Evolutionary conservation across 2,113 vertebrate genomes (phyloP).

Genomic region (Macaca mulatta): DNA sequence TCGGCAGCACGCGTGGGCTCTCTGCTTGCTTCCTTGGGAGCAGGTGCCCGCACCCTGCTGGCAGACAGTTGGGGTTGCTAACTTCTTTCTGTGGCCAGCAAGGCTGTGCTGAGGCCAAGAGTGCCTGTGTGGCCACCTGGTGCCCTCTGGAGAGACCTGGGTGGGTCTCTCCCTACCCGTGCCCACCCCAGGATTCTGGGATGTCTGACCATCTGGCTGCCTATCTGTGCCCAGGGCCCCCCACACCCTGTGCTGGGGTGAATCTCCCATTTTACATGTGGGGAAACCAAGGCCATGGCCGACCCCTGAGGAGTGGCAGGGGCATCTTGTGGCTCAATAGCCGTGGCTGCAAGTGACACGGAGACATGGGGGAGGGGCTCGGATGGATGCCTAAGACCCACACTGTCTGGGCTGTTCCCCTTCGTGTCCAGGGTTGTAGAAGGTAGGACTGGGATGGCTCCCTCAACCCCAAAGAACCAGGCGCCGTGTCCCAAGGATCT

Average conservation of each 20-base stretch:
- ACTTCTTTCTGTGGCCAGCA: not conserved
- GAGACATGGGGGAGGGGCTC: not conserved
- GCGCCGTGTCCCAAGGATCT: not conserved
- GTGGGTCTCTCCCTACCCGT: too few relatives aligned
- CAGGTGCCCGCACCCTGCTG: accelerated
- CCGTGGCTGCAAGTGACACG: not conserved
- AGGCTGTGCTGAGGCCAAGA: not conserved
- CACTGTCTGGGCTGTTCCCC: accelerated
- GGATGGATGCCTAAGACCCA: not conserved
- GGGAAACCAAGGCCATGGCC: not conserved
- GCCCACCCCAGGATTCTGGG: not conserved
- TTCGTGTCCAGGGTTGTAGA: not conserved
- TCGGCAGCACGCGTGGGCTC: not conserved
- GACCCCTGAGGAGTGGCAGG: not conserved
- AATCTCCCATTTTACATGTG: not conserved
- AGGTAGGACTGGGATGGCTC: not conserved
- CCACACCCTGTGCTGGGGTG: not conserved
- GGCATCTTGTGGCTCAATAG: not conserved
- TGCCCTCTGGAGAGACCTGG: not conserved
- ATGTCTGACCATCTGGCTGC: not conserved
- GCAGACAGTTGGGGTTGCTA: not conserved
- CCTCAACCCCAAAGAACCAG: not conserved
- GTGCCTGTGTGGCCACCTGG: accelerated
- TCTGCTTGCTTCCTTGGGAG: not conserved
- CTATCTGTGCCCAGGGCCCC: not conserved